Conservation (phyloP, 2,888 invertebrate species). For the Stenoptilia bipunctidactyla region DNA sequence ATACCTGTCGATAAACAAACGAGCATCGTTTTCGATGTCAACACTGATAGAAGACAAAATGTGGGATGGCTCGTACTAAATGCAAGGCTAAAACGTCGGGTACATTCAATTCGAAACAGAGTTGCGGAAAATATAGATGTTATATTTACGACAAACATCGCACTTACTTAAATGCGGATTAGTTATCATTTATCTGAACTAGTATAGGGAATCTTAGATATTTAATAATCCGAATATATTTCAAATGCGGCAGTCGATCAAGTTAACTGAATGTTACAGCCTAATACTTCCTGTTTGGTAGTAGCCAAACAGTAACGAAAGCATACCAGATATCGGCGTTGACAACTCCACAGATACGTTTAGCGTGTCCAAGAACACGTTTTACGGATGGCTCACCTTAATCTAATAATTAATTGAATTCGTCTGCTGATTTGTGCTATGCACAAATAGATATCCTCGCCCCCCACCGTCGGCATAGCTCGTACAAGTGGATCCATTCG, state of each 20-base stretch:
- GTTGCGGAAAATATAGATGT: too few relatives aligned
- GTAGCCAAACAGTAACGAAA: conserved; percentile 8
- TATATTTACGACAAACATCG: too few relatives aligned
- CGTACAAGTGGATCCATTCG: conserved; percentile 34
- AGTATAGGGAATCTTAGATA: too few relatives aligned
- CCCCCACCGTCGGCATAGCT: conserved; percentile 30
- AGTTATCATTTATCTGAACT: too few relatives aligned
- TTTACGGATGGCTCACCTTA: conserved; percentile 62
- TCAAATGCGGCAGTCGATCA: too few relatives aligned
- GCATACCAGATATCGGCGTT: conserved; percentile 26
- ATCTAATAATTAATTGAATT: conserved; percentile 70
- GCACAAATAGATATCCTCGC: conserved; percentile 57
- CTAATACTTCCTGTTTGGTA: neutral
- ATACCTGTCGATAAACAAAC: neutral
- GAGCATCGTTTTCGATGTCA: conserved; percentile 21
- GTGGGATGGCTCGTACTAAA: too few relatives aligned
- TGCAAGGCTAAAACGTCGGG: too few relatives aligned
- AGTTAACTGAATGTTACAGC: neutral
- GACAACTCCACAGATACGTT: conserved; percentile 36
- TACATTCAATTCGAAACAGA: too few relatives aligned
- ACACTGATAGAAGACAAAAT: conserved; percentile 4
- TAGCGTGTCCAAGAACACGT: conserved; percentile 46
- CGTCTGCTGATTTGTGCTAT: conserved; percentile 65
- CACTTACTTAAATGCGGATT: too few relatives aligned
- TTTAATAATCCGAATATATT: too few relatives aligned